These are phyloP conservation scores for Chaetura pelagica DNA, from an alignment of 2,113 vertebrate genomes.

Conservation along the genomic window DNA sequence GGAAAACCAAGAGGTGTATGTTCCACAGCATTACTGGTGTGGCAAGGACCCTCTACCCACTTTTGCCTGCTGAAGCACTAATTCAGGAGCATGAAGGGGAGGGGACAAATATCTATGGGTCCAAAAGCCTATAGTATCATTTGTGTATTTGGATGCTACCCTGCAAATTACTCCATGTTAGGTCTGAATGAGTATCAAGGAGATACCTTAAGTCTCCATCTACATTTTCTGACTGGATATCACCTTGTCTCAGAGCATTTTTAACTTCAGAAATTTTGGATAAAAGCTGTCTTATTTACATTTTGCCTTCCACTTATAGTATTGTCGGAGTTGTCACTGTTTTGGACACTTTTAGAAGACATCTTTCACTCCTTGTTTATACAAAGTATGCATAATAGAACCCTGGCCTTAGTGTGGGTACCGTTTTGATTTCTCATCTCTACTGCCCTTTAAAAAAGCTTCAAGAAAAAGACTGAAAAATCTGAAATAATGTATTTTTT, in stretches of 20 bases:
- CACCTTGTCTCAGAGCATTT: background rate
- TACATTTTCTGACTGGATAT: background rate
- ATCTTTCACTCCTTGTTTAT: background rate
- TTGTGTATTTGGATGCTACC: background rate
- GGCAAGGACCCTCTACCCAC: background rate
- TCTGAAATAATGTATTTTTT: background rate
- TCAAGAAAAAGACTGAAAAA: background rate
- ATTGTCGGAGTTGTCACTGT: background rate
- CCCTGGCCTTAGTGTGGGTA: background rate
- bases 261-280: background rate
- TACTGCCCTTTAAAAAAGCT: fast-evolving
- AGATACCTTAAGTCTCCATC: background rate
- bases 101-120: background rate
- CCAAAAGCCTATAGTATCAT: background rate
- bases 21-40: background rate
- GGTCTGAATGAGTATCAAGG: background rate
- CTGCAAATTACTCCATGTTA: background rate
- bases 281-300: background rate
- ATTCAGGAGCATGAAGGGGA: background rate
- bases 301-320: background rate
- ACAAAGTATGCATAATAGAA: background rate
- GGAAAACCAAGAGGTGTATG: background rate
- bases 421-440: background rate
- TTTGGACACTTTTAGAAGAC: background rate
- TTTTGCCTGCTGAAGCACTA: background rate